These are phyloP conservation scores for Cinara cedri DNA, from an alignment of 2,888 invertebrate genomes.

Conservation along the genomic window DNA sequence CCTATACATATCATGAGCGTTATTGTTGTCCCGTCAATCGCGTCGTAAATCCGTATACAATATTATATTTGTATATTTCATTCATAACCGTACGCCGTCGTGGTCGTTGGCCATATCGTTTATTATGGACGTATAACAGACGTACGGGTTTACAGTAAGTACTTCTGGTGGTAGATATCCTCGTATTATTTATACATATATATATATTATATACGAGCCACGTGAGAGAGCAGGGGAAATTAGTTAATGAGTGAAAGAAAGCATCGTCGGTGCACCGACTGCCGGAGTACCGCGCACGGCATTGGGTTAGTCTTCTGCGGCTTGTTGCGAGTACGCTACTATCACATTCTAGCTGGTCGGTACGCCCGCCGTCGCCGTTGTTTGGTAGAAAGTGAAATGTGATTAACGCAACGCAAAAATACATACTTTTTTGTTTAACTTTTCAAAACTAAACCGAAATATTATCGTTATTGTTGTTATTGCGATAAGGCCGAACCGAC, in stretches of 20 bases:
- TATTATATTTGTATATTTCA: no score
- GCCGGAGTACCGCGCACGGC: slow-evolving; percentile 1
- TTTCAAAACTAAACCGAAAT: slow-evolving; percentile 1
- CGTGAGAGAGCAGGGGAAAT: slow-evolving; percentile 52
- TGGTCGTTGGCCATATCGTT: no score
- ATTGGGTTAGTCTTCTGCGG: slow-evolving; percentile 45
- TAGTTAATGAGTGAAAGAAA: slow-evolving; percentile 56
- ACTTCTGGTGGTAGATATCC: no score
- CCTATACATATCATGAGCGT: no score
- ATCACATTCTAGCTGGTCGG: not conserved
- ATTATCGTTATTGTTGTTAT: no score
- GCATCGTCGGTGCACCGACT: slow-evolving; percentile 35
- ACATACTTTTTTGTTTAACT: slow-evolving; percentile 47
- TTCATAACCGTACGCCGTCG: no score
- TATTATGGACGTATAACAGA: no score
- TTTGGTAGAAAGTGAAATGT: slow-evolving; percentile 52
- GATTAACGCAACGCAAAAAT: no score
- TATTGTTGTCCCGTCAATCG: no score
- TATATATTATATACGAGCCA: not conserved
- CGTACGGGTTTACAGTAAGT: no score
- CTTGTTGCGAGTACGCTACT: slow-evolving; percentile 43
- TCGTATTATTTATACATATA: not conserved
- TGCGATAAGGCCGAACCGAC: slow-evolving; percentile 1
- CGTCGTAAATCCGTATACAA: no score
- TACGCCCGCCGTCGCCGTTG: no score